These are phyloP conservation scores for Odontomachus brunneus DNA, from an alignment of 1,140 invertebrate species.

Conservation along the genomic window DNA sequence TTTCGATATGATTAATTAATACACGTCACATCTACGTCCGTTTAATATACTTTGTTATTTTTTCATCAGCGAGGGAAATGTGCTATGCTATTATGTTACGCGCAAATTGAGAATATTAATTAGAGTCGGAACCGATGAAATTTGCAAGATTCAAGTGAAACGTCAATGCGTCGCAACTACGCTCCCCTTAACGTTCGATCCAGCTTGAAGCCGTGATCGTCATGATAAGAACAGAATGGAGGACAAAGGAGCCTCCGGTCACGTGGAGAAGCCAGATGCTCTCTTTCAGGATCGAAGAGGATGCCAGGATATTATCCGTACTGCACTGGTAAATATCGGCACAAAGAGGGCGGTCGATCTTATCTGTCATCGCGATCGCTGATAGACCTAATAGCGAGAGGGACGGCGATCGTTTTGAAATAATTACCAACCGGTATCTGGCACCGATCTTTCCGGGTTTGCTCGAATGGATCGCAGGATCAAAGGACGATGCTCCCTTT, in stretches of 20 bases:
- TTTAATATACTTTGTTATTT: neutral
- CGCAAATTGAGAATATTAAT: constrained; percentile 10
- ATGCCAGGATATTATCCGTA: constrained; percentile 64
- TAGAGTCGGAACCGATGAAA: neutral
- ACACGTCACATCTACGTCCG: too few relatives aligned
- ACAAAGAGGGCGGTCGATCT: constrained; percentile 73
- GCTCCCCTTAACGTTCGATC: constrained; percentile 28
- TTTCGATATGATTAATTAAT: neutral
- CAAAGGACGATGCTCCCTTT: constrained; percentile 41
- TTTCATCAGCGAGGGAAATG: neutral
- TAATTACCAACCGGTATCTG: constrained; percentile 74
- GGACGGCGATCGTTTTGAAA: constrained; percentile 76
- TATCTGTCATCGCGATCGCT: constrained; percentile 75
- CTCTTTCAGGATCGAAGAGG: constrained; percentile 80
- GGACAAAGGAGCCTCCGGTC: constrained; percentile 68
- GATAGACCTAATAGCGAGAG: constrained; percentile 74
- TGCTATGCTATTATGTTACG: too few relatives aligned
- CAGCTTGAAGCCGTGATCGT: constrained; percentile 24
- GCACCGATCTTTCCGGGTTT: constrained; percentile 59
- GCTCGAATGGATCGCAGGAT: constrained; percentile 55
- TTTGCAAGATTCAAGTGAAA: constrained; percentile 1
- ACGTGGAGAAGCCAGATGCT: constrained; percentile 81
- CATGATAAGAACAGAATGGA: constrained; percentile 56
- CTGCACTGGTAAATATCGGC: constrained; percentile 69
- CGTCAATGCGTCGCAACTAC: neutral